Evolutionary conservation across 2,888 invertebrate species (phyloP).

Genomic region (Pasiphila rectangulata): DNA sequence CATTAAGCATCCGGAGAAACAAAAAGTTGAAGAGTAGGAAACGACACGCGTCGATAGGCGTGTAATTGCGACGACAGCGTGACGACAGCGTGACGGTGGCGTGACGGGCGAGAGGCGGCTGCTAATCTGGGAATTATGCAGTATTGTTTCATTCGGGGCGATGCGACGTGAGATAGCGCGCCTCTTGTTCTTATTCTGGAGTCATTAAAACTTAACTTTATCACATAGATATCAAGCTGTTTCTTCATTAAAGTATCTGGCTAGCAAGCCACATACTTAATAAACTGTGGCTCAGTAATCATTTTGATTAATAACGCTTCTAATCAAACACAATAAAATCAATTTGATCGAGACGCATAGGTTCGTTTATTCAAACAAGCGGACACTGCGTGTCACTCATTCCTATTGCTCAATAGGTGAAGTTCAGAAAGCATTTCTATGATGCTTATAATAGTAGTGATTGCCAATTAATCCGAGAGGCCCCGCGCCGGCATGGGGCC

Average conservation of each 20-base stretch:
- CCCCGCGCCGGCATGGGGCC: background rate
- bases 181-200: background rate
- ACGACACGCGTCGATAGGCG: constrained; percentile 24
- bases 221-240: background rate
- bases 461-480: background rate
- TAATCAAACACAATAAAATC: constrained; percentile 19
- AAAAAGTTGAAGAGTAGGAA: constrained; percentile 17
- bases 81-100: constrained; percentile 36
- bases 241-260: background rate
- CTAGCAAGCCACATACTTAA: no score
- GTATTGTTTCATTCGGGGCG: constrained; percentile 12
- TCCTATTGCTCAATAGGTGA: background rate
- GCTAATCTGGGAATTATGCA: constrained; percentile 21
- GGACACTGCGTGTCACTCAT: constrained; percentile 3
- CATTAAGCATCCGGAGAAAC: constrained; percentile 6
- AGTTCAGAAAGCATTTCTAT: constrained; percentile 1
- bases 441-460: background rate
- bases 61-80: constrained; percentile 26
- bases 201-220: background rate
- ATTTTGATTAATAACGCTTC: constrained; percentile 15
- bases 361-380: constrained; percentile 12
- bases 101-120: constrained; percentile 25
- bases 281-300: background rate
- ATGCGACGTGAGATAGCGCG: background rate
- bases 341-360: constrained; percentile 6